Evolutionary conservation across 2,797 vertebrate species (phyloP), one percentile per base, ranked within the genome.

Genomic region (Staurois parvus): DNA sequence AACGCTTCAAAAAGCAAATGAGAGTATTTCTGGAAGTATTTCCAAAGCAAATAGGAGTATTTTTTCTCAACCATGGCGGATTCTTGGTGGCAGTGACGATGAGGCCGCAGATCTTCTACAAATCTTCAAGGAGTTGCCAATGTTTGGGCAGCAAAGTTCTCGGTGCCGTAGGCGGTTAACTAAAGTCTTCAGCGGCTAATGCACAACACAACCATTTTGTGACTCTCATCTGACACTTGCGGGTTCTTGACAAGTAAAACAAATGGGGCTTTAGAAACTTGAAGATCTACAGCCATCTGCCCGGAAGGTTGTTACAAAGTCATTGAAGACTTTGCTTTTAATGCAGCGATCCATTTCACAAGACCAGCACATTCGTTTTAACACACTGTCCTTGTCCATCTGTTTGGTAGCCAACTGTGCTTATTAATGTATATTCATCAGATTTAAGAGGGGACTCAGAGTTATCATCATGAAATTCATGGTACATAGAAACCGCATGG

Each of bases 301-400:
- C 68, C 79, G 28, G 34, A 81, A 81, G 79, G 70, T 34, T 81
- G 68, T 72, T 72, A 37, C 79, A 81, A 81, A 81, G 79, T 81
- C 79, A 81, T 72, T 24, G 13, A 37, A 72, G 79, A 59, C 68
- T 37, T 59, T 52, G 59, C 24, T 24, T 64, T 64, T 26, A 64
- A 72, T 10, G 79, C 79, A 59, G 79, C 70, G 79, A 81, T 81
- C 79, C 79, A 72, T 81, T 81, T 69, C 70, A 81, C n/a, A 8
- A 56, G 79, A 72, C 12, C 67, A 21, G 68, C 42, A 56, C 28
- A 81, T 48, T 48, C 67, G 70, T 72, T 81, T n/a, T 52, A 81
- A 72, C 79, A 72, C 48, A 26, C 45, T 17, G 42, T 56, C 78
- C 66, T 80, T 70, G 68, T 40, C 79, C 79, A 81, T 81, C 69